Evolutionary conservation across 92 coral and sea anemone species (phyloP), one percentile per base, ranked within the genome.

Genomic region (Phenganax stokvisi): DNA sequence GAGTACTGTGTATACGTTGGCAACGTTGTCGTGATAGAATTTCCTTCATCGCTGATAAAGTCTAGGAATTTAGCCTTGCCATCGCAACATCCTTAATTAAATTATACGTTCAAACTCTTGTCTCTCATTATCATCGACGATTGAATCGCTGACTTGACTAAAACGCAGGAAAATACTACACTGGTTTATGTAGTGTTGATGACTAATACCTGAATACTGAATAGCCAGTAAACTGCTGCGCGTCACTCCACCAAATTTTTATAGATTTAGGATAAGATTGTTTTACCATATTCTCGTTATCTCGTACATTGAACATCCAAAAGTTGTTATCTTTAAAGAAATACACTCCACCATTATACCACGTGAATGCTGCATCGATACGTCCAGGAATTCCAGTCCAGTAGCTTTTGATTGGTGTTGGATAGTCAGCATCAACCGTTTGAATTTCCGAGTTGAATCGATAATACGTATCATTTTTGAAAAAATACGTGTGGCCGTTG

Each of bases 271-370:
- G 97, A 56, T 90, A 92, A 9, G 31, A 51, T 7, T 10, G 74
- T 9, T 63, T 12, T 15, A 17, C 82, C 68, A 54, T 85, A 54
- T 84, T 60, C 8, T 89, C 90, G 11, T 86, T 89, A 6, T 81
- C 58, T 25, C 79, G 74, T 5, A 60, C 54, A 16, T 81, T 86
- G 9, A 84, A 84, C 12, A 75, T 51, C 97, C 97, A 91, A 57
- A 75, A 87, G 44, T 86, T 89, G 0, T 87, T 80, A 47, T 89
- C 93, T 67, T 93, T 93, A 77, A 91, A 93, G 58, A 88, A 90
- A 59, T 91, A 93, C 25, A 93, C 93, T 2, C 90, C 97, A 7
- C 96, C 97, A 72, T 89, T 93, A 84, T 91, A 88, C 97, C 97
- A 93, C 51, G 91, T 74, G 71, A 93, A 68, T 12, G 93, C 97